A percentile compares a stretch with the other conserved stretches of the same genome.
phyloP scores from a whole-genome alignment of 2,797 vertebrate genomes.

The Thaleichthys pacificus region DNA sequence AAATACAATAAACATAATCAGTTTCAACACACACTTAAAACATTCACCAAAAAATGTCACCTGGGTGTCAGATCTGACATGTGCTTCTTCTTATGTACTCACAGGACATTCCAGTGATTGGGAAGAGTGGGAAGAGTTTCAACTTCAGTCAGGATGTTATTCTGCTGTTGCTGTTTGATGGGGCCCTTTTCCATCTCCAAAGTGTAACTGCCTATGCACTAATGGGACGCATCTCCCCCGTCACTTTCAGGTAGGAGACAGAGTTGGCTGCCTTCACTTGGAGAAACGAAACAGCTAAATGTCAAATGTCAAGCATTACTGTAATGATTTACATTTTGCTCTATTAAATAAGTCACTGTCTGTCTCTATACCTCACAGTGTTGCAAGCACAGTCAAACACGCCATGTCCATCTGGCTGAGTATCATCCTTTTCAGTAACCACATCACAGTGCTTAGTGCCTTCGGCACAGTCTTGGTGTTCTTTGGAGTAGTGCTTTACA shows the following conservation, averaged over 20 bases:
- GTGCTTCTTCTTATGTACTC: not conserved
- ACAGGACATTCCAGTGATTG: slow-evolving; percentile 84
- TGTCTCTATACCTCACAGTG: slow-evolving; percentile 68
- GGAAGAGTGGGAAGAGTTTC: slow-evolving; percentile 79
- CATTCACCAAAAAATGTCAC: not conserved
- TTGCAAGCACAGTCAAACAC: slow-evolving; percentile 96
- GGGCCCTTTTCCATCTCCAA: slow-evolving; percentile 91
- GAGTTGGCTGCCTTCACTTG: no score
- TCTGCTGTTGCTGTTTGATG: slow-evolving; percentile 86
- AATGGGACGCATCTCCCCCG: slow-evolving; percentile 95
- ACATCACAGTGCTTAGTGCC: slow-evolving; percentile 86
- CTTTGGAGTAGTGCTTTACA: slow-evolving; percentile 89
- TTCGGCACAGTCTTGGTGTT: slow-evolving; percentile 84
- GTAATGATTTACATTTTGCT: no score
- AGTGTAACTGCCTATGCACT: slow-evolving; percentile 94
- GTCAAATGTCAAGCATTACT: no score
- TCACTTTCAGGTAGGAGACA: slow-evolving; percentile 90
- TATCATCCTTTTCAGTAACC: slow-evolving; percentile 93
- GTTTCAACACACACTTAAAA: not conserved
- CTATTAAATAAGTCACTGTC: not conserved
- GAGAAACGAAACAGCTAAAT: no score
- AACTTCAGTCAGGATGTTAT: slow-evolving; percentile 83
- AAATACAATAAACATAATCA: not conserved
- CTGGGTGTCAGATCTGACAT: not conserved
- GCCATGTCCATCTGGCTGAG: slow-evolving; percentile 96